A percentile compares a stretch with the other conserved stretches of the same genome.
These are phyloP conservation scores for Agrilus planipennis DNA, from an alignment of 1,140 invertebrate species.

Conservation along the genomic window DNA sequence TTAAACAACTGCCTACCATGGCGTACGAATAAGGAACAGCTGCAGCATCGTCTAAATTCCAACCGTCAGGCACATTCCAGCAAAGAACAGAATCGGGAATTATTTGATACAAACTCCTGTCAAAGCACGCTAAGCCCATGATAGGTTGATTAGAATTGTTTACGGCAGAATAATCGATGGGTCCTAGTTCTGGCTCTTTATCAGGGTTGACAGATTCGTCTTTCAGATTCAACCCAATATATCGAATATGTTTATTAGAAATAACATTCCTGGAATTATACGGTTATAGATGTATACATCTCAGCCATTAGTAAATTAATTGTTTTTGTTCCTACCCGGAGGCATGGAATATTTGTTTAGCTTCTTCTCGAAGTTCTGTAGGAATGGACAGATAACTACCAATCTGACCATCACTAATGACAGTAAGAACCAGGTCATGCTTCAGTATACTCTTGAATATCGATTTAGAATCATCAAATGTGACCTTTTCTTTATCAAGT, in stretches of 20 bases:
- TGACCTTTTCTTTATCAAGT: slow-evolving; percentile 20
- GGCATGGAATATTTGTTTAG: no score
- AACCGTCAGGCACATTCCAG: slow-evolving; percentile 47
- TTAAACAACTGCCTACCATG: no score
- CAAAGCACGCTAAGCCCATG: slow-evolving; percentile 26
- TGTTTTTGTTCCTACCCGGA: no score
- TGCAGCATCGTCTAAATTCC: slow-evolving; percentile 47
- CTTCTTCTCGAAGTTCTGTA: slow-evolving; percentile 19
- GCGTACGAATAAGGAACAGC: slow-evolving; percentile 49
- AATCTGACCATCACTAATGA: slow-evolving; percentile 20
- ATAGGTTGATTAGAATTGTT: slow-evolving; percentile 15
- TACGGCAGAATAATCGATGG: slow-evolving; percentile 28
- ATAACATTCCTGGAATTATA: slow-evolving; percentile 15
- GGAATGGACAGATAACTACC: slow-evolving; percentile 20
- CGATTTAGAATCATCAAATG: slow-evolving; percentile 12
- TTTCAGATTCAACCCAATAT: slow-evolving; percentile 24
- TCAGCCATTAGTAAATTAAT: no score
- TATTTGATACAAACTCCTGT: slow-evolving; percentile 22
- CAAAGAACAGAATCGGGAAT: slow-evolving; percentile 23
- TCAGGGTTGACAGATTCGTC: slow-evolving; percentile 25
- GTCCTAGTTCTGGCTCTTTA: slow-evolving; percentile 22
- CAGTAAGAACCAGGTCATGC: slow-evolving; percentile 17
- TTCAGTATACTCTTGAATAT: slow-evolving; percentile 15
- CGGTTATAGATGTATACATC: no score
- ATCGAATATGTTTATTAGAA: slow-evolving; percentile 17